Conservation (phyloP, 92 coral and sea anemone species). For the Heliopora coerulea region DNA sequence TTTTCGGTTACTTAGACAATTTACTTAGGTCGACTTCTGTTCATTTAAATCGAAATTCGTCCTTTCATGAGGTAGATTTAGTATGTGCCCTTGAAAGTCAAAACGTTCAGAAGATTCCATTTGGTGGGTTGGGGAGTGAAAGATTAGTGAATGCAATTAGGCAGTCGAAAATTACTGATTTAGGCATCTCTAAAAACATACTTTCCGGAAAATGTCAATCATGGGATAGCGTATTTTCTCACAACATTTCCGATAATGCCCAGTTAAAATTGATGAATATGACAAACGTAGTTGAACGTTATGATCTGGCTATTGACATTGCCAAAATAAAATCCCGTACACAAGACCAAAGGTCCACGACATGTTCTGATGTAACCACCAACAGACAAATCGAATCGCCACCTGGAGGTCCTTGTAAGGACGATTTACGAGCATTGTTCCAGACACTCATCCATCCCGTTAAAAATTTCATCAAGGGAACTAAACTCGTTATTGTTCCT, state of each 20-base stretch:
- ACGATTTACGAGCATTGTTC: neutral
- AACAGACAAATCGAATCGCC: too few species aligned
- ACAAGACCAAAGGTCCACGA: too few species aligned
- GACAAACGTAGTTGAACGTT: too few species aligned
- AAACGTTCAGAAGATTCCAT: neutral
- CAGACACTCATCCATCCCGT: constrained; percentile 1
- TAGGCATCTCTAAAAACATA: neutral
- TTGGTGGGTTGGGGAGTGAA: neutral
- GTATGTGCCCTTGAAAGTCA: neutral
- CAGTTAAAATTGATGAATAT: too few species aligned
- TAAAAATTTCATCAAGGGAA: constrained; percentile 4
- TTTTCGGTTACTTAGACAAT: neutral
- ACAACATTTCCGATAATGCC: too few species aligned
- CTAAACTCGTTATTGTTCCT: constrained; percentile 39
- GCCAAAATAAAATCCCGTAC: too few species aligned
- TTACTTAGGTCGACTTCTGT: neutral
- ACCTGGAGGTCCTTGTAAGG: too few species aligned
- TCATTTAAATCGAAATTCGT: neutral
- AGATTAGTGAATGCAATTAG: neutral
- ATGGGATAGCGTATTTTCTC: too few species aligned
- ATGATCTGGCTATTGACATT: too few species aligned
- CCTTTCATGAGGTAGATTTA: neutral
- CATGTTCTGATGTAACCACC: too few species aligned
- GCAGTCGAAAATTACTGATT: neutral
- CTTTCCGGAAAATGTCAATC: neutral